Evolutionary conservation across 2,888 invertebrate species (phyloP), one percentile per base, ranked within the genome.

Genomic region (Byasa hedistus): DNA sequence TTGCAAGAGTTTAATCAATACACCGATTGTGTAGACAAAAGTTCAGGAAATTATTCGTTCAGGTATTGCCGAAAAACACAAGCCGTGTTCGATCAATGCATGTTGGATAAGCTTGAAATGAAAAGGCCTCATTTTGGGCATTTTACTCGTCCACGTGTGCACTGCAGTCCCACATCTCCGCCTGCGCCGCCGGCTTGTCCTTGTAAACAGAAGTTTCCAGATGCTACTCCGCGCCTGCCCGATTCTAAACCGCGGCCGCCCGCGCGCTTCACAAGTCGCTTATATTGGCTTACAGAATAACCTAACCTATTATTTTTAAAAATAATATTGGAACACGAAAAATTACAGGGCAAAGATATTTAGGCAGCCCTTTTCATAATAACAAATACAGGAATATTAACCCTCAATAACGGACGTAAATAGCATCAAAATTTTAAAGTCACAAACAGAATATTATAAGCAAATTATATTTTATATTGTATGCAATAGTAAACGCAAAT

Each of bases 1-100:
- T 88, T 93, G 60, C 92, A 94, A 39, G 98, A 98, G 84, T 98
- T 98, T 80, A 94, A 94, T 70, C 95, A 96, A 78, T 97, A 98
- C 84, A 95, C 95, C 51, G 75, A 83, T 23, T 91, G 91, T 67
- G 68, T 99, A 56, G 97, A 98, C 78, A 95, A 95, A 79, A 96
- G 96, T 65, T 95, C 96, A 64, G 92, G 93, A 2, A 89, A 93
- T 69, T 94, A 94, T 82, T 80, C 92, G 1, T 95, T 94, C 73
- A 75, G 79, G 65, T 89, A 93, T 21, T 98, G 98, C 81, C 95
- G 98, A 59, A 95, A 95, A 73, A 97, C 97, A 8, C 98, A 98
- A 87, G 93, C 92, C 1, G 94, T 95, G 2, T 95, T 96, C 76
- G 98, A 98, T 81, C 92, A 95, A 69, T 99, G 98, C 79, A 94